A percentile compares a stretch with the other conserved stretches of the same genome.
Evolutionary conservation across 2,113 vertebrate genomes (phyloP).

Genomic region (Irena cyanogastra): DNA sequence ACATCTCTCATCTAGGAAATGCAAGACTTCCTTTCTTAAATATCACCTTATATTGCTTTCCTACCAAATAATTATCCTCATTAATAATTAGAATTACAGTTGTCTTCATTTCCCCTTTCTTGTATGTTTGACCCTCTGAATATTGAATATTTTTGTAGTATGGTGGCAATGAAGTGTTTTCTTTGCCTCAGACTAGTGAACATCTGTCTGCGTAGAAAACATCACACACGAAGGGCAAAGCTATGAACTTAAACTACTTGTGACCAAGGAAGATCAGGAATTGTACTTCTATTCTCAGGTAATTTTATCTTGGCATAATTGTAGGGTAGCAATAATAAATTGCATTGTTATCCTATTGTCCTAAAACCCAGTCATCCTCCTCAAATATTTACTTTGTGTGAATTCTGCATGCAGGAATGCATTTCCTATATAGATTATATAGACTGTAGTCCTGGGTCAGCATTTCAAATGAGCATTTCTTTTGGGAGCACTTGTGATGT

Average conservation of each 20-base stretch:
- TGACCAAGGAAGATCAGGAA: not conserved
- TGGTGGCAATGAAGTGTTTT: not conserved
- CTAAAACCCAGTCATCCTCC: not conserved
- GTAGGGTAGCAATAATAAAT: not conserved
- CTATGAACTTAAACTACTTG: not conserved
- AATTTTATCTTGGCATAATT: not conserved
- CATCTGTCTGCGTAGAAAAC: not conserved
- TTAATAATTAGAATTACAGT: not conserved
- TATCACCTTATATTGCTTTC: not conserved
- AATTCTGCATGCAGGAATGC: fast-evolving
- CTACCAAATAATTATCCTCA: not conserved
- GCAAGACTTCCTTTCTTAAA: not conserved
- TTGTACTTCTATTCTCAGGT: not conserved
- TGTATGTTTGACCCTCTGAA: not conserved
- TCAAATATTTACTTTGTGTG: not conserved
- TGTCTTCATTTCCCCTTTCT: not conserved
- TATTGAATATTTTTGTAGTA: not conserved
- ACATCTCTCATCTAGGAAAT: not conserved
- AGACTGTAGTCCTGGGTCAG: not conserved
- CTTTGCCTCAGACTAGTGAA: not conserved
- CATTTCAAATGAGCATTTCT: not conserved
- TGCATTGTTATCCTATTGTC: fast-evolving
- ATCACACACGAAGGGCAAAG: not conserved
- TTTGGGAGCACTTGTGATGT: not conserved
- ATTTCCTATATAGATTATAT: not conserved